phyloP scores from a whole-genome alignment of 2,797 vertebrate species.

The Peromyscus aztecus region DNA sequence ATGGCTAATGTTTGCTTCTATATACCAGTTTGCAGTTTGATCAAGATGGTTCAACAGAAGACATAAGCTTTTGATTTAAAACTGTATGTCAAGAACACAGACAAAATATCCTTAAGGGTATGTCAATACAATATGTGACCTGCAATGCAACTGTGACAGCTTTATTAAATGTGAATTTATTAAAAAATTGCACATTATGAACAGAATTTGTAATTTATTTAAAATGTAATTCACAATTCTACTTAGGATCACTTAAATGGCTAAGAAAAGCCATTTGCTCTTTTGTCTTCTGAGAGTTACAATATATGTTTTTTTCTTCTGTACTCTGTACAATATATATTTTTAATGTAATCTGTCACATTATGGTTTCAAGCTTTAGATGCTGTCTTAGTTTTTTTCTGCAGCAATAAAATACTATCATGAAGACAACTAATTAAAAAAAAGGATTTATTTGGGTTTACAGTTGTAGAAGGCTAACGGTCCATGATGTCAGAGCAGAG shows the following conservation, averaged over 20 bases:
- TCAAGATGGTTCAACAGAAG: slow-evolving; percentile 63
- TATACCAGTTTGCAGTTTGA: neutral
- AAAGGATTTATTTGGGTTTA: neutral
- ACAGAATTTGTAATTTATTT: neutral
- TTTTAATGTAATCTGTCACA: slow-evolving; percentile 44
- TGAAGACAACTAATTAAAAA: neutral
- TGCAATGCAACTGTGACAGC: slow-evolving; percentile 31
- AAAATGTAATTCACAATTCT: neutral
- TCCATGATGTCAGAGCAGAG: neutral
- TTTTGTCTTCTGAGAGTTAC: slow-evolving; percentile 65
- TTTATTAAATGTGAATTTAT: neutral
- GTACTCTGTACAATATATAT: neutral
- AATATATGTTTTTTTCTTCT: slow-evolving; percentile 20
- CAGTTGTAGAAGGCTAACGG: neutral
- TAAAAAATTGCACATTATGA: neutral
- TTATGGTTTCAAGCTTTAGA: slow-evolving; percentile 75
- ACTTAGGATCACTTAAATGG: slow-evolving; percentile 60
- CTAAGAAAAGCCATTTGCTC: slow-evolving; percentile 26
- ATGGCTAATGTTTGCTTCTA: neutral
- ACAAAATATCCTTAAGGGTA: slow-evolving; percentile 58
- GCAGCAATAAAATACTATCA: neutral
- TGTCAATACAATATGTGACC: slow-evolving; percentile 61
- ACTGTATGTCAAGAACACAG: slow-evolving; percentile 41
- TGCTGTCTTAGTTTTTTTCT: neutral
- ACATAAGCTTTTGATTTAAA: slow-evolving; percentile 66